These are phyloP conservation scores for Agapornis roseicollis DNA, from an alignment of 2,113 vertebrate species.

Conservation along the genomic window DNA sequence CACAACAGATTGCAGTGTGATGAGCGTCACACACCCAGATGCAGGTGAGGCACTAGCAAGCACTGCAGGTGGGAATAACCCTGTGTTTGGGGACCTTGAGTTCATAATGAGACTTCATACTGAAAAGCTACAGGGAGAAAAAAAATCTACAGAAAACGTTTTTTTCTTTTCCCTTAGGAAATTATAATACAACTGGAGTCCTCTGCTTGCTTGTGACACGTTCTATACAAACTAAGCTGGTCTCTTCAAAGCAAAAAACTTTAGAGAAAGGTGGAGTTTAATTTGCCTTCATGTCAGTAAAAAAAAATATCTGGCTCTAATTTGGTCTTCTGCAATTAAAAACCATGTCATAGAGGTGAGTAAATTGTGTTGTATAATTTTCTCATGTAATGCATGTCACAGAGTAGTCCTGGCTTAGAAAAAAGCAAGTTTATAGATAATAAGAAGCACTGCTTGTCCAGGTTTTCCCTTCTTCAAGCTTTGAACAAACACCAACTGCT, in stretches of 20 bases:
- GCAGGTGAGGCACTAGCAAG: neutral
- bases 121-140: neutral
- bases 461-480: neutral
- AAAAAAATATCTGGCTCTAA: neutral
- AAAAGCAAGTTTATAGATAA: neutral
- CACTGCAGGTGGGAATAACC: neutral
- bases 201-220: neutral
- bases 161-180: neutral
- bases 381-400: neutral
- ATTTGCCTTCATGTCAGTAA: neutral
- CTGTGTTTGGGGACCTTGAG: neutral
- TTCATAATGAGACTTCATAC: neutral
- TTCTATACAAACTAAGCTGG: neutral
- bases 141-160: neutral
- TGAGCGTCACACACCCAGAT: accelerated
- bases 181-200: neutral
- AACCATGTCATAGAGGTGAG: neutral
- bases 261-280: neutral
- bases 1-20: accelerated
- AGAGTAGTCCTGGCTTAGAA: neutral
- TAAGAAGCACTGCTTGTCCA: neutral
- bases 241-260: neutral
- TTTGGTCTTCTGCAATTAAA: neutral
- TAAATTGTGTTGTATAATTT: neutral
- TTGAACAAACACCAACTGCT: neutral